phyloP scores from a whole-genome alignment of 2,888 invertebrate species.

The Agrotis clavis region DNA sequence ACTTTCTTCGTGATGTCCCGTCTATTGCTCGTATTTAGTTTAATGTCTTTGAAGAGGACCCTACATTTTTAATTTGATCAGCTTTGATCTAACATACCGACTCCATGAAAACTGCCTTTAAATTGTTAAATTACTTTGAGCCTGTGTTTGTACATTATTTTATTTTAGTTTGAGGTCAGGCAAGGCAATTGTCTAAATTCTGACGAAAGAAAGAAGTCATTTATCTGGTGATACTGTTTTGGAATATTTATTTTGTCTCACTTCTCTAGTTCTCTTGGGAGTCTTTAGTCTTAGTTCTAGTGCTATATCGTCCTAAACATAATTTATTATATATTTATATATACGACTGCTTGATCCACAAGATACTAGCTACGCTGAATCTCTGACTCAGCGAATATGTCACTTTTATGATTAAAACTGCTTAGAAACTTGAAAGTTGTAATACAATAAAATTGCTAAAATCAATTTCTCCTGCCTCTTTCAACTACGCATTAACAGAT shows the following conservation, averaged over 20 bases:
- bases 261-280: too few species aligned
- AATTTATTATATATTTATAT: too few species aligned
- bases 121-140: not conserved
- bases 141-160: not conserved
- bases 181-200: constrained; percentile 6
- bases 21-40: too few species aligned
- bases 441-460: not conserved
- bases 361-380: not conserved
- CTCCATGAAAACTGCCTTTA: not conserved
- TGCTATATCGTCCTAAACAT: not conserved
- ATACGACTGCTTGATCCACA: not conserved
- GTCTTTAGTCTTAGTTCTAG: too few species aligned
- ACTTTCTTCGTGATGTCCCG: too few species aligned
- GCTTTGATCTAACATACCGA: not conserved
- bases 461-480: constrained; percentile 22
- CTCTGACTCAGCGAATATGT: not conserved
- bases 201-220: too few species aligned
- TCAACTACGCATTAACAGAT: constrained; percentile 39
- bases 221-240: too few species aligned
- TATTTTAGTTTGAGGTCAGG: not conserved
- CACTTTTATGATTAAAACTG: not conserved
- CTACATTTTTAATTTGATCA: not conserved
- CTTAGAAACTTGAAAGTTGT: not conserved
- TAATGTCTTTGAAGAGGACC: not conserved
- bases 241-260: too few species aligned